Percentiles rank a stretch among this genome's conserved stretches.
Evolutionary conservation across 2,888 invertebrate genomes (phyloP).

Genomic region (Enchytraeus crypticus): DNA sequence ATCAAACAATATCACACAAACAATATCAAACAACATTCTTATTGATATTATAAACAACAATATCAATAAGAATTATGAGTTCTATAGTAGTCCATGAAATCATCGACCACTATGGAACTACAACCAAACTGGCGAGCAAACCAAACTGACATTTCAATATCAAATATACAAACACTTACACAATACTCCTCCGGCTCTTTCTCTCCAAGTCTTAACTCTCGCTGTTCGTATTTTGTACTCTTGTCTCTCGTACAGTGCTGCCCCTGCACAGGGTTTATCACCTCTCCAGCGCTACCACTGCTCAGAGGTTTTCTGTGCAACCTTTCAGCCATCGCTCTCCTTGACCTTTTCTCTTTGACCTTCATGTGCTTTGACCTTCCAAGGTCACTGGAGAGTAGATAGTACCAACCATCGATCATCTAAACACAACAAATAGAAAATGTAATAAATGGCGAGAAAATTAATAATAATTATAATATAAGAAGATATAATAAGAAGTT

Average conservation of each 20-base stretch:
- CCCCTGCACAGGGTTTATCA: background rate
- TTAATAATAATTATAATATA: background rate
- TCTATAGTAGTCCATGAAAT: too few species aligned
- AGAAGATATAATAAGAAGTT: background rate
- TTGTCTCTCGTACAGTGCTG: too few species aligned
- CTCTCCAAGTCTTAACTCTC: background rate
- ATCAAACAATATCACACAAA: too few species aligned
- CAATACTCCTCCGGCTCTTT: background rate
- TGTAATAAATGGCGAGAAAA: background rate
- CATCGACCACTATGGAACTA: too few species aligned
- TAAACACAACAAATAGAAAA: conserved; percentile 30
- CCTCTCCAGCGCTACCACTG: background rate
- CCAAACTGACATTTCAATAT: background rate
- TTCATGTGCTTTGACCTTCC: conserved; percentile 33
- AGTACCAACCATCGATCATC: conserved; percentile 62
- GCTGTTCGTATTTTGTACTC: too few species aligned
- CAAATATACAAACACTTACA: background rate
- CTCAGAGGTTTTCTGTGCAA: background rate
- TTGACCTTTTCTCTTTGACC: background rate
- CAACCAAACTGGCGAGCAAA: too few species aligned
- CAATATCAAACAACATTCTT: too few species aligned
- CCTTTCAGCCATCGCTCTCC: background rate
- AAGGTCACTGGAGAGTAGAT: conserved; percentile 62
- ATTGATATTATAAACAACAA: too few species aligned
- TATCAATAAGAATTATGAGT: too few species aligned